Conservation (phyloP, 2,113 vertebrate species). For the Octodon degus region DNA sequence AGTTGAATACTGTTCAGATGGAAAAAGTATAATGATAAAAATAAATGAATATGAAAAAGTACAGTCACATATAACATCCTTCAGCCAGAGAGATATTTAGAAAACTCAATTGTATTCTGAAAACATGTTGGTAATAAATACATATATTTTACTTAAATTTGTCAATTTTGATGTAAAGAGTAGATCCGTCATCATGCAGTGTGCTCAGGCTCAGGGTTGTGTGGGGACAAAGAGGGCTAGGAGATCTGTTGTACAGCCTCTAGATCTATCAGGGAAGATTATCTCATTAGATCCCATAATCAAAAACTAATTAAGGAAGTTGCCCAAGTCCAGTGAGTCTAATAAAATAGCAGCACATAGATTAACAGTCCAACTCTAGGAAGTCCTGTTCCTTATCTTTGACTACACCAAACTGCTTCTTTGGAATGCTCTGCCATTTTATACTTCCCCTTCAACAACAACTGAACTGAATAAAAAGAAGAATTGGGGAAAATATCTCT, state of each 20-base stretch:
- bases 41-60: neutral
- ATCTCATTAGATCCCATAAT: neutral
- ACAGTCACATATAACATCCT: neutral
- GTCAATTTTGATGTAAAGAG: neutral
- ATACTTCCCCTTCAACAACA: neutral
- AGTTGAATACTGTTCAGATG: neutral
- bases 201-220: neutral
- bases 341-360: neutral
- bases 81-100: neutral
- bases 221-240: neutral
- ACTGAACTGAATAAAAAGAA: neutral
- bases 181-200: too few relatives aligned
- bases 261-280: neutral
- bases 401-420: neutral
- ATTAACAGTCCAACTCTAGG: neutral
- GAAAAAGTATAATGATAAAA: neutral
- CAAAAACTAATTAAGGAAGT: neutral
- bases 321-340: neutral
- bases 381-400: neutral
- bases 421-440: neutral
- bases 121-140: neutral
- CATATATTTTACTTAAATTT: neutral
- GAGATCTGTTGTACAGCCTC: neutral
- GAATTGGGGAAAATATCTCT: neutral
- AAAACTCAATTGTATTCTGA: neutral